Percentiles rank a stretch among this genome's conserved stretches.
phyloP scores from a whole-genome alignment of 2,113 vertebrate species.

The Arenaria interpres region DNA sequence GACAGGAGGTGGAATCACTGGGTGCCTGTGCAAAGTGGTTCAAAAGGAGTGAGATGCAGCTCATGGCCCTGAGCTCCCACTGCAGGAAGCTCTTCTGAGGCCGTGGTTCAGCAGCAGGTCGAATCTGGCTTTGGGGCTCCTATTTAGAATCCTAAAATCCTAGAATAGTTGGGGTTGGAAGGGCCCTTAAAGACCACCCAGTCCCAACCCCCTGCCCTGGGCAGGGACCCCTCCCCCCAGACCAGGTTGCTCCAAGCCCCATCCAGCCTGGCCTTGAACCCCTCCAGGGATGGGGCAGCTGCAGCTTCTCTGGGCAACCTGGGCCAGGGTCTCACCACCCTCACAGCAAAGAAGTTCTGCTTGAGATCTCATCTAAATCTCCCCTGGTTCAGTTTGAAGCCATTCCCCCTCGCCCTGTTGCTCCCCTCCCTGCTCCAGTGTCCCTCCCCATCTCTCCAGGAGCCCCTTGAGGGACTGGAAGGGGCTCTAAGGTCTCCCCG shows the following conservation, averaged over 20 bases:
- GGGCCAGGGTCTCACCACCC: too few relatives aligned
- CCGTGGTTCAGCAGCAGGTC: background rate
- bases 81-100: background rate
- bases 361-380: background rate
- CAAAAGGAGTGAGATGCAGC: background rate
- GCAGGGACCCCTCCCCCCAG: background rate
- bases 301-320: background rate
- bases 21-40: background rate
- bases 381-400: too few relatives aligned
- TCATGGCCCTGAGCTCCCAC: rapidly evolving
- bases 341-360: too few relatives aligned
- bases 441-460: background rate
- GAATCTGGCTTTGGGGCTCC: background rate
- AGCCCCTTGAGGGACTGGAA: background rate
- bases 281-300: background rate
- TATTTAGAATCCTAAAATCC: background rate
- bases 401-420: background rate
- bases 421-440: background rate
- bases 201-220: background rate
- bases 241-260: background rate
- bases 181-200: background rate
- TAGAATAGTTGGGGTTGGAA: background rate
- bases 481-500: background rate
- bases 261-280: background rate
- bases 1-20: background rate